Conservation (phyloP, 1,140 invertebrate species). For the Amphibalanus amphitrite region DNA sequence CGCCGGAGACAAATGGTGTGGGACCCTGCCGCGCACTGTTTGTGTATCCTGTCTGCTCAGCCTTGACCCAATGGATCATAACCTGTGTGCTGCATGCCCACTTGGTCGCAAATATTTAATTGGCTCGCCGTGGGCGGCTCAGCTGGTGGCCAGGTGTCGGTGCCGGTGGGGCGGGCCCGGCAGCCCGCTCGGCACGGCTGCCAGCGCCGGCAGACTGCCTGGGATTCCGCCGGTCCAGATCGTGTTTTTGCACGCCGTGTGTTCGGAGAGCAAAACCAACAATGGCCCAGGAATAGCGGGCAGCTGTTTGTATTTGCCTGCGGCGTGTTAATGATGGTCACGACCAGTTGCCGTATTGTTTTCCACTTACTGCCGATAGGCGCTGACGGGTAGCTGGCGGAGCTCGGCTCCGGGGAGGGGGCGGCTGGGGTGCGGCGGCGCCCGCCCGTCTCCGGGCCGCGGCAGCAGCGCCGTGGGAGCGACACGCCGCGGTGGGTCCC, state of each 20-base stretch:
- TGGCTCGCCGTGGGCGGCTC: not conserved
- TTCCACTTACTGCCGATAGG: not conserved
- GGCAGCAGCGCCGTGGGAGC: not conserved
- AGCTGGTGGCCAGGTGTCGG: not conserved
- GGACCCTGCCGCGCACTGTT: not conserved
- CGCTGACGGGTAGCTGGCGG: not conserved
- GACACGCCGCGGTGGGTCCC: not conserved
- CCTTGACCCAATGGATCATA: not conserved
- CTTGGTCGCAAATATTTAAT: not conserved
- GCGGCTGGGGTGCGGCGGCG: not conserved
- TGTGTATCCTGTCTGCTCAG: not conserved
- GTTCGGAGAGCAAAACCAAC: not conserved
- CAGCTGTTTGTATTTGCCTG: not conserved
- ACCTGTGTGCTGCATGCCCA: not conserved
- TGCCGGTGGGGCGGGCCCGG: no score
- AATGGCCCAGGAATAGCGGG: not conserved
- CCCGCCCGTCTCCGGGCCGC: no score
- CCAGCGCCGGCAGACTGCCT: not conserved
- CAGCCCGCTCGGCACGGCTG: no score
- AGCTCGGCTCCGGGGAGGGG: no score
- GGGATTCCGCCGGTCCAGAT: not conserved
- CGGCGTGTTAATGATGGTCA: not conserved
- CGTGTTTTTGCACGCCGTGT: not conserved
- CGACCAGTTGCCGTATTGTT: not conserved
- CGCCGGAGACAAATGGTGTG: not conserved